Evolutionary conservation across 2,888 invertebrate genomes (phyloP), one percentile per base, ranked within the genome.

Genomic region (Cynaeus angustus): DNA sequence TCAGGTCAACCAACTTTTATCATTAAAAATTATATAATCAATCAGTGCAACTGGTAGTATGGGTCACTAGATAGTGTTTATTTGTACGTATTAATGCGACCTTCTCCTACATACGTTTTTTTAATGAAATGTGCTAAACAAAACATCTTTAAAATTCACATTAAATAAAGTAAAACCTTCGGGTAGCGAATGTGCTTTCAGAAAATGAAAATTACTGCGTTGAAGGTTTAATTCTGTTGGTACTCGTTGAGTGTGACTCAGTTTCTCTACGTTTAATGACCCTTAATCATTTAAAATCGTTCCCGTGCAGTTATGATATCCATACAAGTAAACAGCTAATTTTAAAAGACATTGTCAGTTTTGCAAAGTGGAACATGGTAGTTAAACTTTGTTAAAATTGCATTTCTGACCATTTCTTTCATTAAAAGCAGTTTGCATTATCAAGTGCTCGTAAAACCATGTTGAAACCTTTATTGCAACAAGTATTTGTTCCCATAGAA

Each of bases 401-500:
- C 16, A 46, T 21, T 45, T 16, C 38, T 38, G 10, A 3, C 13
- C 45, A 52, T 52, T 12, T 30, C 21, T 33, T 52, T 30, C 13
- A 52, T 30, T 52, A 52, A 28, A 52, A 28, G 52, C 52, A 14
- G 30, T 52, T 52, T 52, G n/a, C 30, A 16, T 52, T 52, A 52
- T 52, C 21, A 30, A 52, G 33, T 52, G 33, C 52, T 9, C 52
- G 9, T 52, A 52, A 46, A 52, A 55, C 14, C n/a, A 13, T 55
- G 55, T 55, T 12, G 55, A 55, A 55, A 55, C 55, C 13, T 55
- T 52, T 55, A 21, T 55, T 55, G 55, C 55, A 55, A 55, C 41
- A 55, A 55, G 33, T 55, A 55, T 55, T 55, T 55, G 55, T 55
- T 55, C 55, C 55, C 55, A 55, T 12, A 55, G 55, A 55, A 52